Evolutionary conservation across 2,888 invertebrate genomes (phyloP), one percentile per base, ranked within the genome.

Genomic region (Ectropis crepuscularia): DNA sequence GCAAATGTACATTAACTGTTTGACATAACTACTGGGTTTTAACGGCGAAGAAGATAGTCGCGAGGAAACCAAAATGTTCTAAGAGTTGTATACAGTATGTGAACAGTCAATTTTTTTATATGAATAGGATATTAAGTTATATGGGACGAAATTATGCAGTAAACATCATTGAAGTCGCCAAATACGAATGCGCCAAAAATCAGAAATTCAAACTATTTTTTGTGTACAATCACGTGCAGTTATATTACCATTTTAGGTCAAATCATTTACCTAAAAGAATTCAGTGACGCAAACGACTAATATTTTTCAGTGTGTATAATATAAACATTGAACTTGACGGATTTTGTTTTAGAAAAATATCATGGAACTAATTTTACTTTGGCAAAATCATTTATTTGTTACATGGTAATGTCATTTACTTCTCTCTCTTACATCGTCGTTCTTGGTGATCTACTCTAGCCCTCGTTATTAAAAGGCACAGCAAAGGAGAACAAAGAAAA

Each of bases 221-320:
- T 59, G 57, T 50, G 55, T 16, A 5, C 57, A 53, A 48, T 43
- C 59, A 39, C 11, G 28, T 36, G 55, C 38, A 36, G 43, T 11
- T 6, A 8, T 37, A 61, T 63, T 61, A 46, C 37, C 59, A 67
- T 65, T 37, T 49, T 58, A 43, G 51, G 54, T 54, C 53, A 63
- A 63, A 43, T 37, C 16, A 50, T 68, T 53, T 51, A 57, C 47
- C 45, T 57, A 49, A 67, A 63, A 65, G 39, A 61, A 69, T 69
- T 67, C 65, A 53, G 48, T 67, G 65, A 67, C 67, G 63, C 61
- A 61, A 38, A 37, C 57, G 38, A 54, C 16, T 38, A 6, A 28
- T 6, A 50, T 46, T 39, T 58, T 53, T n/a, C n/a, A n/a, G 12
- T 46, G 5, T 12, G 7, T 4, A 36, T 16, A 43, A 45, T 38